Conservation (phyloP, 2,797 vertebrate genomes). For the Mastacembelus armatus region DNA sequence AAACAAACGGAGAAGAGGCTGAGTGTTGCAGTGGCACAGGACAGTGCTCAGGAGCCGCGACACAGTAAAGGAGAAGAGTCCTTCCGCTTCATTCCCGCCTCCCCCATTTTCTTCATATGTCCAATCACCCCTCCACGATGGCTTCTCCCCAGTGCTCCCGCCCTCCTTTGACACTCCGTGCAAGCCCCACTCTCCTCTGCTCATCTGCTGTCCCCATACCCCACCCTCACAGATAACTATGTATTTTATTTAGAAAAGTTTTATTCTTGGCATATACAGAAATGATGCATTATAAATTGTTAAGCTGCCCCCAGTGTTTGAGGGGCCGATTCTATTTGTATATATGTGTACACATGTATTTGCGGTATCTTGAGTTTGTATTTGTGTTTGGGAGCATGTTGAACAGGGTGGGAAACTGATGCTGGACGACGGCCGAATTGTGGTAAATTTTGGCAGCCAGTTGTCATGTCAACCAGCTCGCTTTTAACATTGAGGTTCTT, state of each 20-base stretch:
- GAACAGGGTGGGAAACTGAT: slow-evolving; percentile 67
- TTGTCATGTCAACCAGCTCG: slow-evolving; percentile 18
- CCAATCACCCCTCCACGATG: slow-evolving; percentile 56
- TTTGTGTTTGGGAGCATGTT: slow-evolving; percentile 77
- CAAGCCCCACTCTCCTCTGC: slow-evolving; percentile 34
- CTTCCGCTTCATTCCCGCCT: slow-evolving; percentile 45
- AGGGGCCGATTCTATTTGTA: slow-evolving; percentile 87
- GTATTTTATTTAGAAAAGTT: slow-evolving; percentile 90
- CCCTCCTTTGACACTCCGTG: slow-evolving; percentile 80
- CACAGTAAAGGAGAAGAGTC: slow-evolving; percentile 79
- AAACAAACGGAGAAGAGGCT: slow-evolving; percentile 53
- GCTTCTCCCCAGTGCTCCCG: slow-evolving; percentile 81
- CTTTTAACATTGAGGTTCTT: slow-evolving; percentile 29
- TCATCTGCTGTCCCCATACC: slow-evolving; percentile 70
- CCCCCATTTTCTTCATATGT: slow-evolving; percentile 33
- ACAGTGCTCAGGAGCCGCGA: slow-evolving; percentile 55
- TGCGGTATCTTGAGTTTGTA: slow-evolving; percentile 80
- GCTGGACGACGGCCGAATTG: slow-evolving; percentile 45
- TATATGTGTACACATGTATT: slow-evolving; percentile 87
- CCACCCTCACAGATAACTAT: slow-evolving; percentile 83
- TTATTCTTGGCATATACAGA: slow-evolving; percentile 89
- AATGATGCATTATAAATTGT: slow-evolving; percentile 85
- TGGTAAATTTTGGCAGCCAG: slow-evolving; percentile 37
- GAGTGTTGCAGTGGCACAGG: slow-evolving; percentile 57
- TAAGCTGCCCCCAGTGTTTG: slow-evolving; percentile 67